Conservation (phyloP, 1,140 invertebrate species). For the Tetragonula clypearis region DNA sequence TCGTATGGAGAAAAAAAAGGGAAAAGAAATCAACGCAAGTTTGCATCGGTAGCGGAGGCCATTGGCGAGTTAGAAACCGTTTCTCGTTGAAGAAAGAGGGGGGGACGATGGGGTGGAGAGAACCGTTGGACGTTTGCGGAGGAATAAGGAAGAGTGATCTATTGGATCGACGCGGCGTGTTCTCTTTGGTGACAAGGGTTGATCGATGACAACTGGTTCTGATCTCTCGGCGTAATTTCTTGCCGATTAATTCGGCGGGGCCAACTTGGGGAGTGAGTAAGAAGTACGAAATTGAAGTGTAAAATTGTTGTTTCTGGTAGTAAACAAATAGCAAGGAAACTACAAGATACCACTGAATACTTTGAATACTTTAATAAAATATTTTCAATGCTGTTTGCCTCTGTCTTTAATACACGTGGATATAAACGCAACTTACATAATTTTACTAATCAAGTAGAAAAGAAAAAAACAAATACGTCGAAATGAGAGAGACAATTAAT, state of each 20-base stretch:
- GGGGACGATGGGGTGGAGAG: not conserved
- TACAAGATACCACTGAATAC: too few relatives aligned
- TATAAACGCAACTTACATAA: too few relatives aligned
- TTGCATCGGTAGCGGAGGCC: too few relatives aligned
- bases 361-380: too few relatives aligned
- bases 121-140: slow-evolving; percentile 38
- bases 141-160: not conserved
- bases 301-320: too few relatives aligned
- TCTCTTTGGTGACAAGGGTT: not conserved
- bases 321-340: too few relatives aligned
- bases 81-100: not conserved
- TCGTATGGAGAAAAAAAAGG: not conserved
- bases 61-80: slow-evolving; percentile 16
- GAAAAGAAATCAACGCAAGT: too few relatives aligned
- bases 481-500: not conserved
- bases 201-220: slow-evolving; percentile 29
- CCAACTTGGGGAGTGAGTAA: not conserved
- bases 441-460: too few relatives aligned
- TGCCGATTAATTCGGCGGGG: not conserved
- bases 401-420: too few relatives aligned
- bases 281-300: not conserved
- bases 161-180: not conserved
- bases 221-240: not conserved
- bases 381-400: too few relatives aligned
- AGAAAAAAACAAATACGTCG: not conserved